Evolutionary conservation across 2,888 invertebrate genomes (phyloP).

Genomic region (Lithophane ornitopus): DNA sequence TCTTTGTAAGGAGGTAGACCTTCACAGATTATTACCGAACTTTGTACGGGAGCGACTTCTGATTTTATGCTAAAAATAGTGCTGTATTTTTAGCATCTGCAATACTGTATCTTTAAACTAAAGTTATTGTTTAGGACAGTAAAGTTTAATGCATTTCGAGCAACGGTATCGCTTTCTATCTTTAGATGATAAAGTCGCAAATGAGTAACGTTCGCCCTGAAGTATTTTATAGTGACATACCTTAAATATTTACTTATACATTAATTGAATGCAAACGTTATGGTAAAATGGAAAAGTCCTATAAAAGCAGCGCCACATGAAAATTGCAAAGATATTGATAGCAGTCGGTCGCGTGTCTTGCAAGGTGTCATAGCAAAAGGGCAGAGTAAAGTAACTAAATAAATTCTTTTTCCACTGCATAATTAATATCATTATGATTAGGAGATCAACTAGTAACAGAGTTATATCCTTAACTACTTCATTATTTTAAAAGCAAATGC

Average conservation of each 20-base stretch:
- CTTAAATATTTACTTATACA: background rate
- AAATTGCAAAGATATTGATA: background rate
- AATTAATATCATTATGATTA: background rate
- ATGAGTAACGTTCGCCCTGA: background rate
- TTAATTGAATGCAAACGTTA: background rate
- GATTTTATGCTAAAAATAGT: slow-evolving; percentile 10
- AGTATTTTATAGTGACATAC: background rate
- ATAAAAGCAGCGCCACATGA: too few relatives aligned
- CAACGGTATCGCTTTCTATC: background rate
- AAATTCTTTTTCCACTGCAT: background rate
- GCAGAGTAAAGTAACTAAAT: background rate
- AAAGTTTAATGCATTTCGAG: background rate
- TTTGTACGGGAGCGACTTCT: background rate
- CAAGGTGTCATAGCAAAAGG: background rate
- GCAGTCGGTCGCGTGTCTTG: background rate
- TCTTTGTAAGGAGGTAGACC: background rate
- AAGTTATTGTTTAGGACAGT: background rate
- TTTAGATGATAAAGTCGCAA: background rate
- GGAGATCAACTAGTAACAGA: background rate
- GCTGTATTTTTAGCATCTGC: too few relatives aligned
- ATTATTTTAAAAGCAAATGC: slow-evolving; percentile 53
- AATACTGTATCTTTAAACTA: too few relatives aligned
- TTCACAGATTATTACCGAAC: slow-evolving; percentile 12
- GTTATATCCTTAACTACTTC: slow-evolving; percentile 17
- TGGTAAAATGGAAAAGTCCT: background rate